Evolutionary conservation across 2,888 invertebrate species (phyloP).

Genomic region (Nomada fabriciana): DNA sequence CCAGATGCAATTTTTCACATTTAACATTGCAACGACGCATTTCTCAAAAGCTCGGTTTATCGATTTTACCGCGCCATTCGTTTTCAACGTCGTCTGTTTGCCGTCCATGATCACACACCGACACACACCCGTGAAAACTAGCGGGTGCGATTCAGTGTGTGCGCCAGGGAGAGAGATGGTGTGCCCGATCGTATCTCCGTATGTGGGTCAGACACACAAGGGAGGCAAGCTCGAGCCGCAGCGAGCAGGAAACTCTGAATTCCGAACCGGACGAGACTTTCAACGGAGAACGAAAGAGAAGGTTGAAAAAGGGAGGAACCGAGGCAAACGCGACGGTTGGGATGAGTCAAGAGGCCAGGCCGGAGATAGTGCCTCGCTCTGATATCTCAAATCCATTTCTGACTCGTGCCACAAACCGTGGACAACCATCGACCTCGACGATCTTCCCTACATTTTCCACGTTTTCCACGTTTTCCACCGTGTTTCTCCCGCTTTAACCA

Average conservation of each 20-base stretch:
- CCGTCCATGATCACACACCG: constrained; percentile 1
- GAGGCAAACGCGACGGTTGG: constrained; percentile 18
- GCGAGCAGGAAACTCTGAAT: constrained; percentile 71
- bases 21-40: not conserved
- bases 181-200: constrained; percentile 73
- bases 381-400: constrained; percentile 74
- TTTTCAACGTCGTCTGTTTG: constrained; percentile 26
- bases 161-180: constrained; percentile 29
- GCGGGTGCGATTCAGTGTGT: not conserved
- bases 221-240: constrained; percentile 58
- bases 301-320: constrained; percentile 27
- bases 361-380: constrained; percentile 63
- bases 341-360: constrained; percentile 56
- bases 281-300: constrained; percentile 58
- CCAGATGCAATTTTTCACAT: not conserved
- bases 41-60: constrained; percentile 10
- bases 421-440: constrained; percentile 54
- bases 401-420: constrained; percentile 63
- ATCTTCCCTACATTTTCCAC: constrained; percentile 26
- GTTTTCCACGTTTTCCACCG: not conserved
- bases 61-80: constrained; percentile 1
- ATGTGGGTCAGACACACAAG: constrained; percentile 77
- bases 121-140: not conserved
- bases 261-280: constrained; percentile 70
- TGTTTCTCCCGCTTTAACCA: not conserved